Percentiles rank a stretch among this genome's conserved stretches.
Conservation (phyloP, 2,797 vertebrate genomes). For the Knipowitschia caucasica region DNA sequence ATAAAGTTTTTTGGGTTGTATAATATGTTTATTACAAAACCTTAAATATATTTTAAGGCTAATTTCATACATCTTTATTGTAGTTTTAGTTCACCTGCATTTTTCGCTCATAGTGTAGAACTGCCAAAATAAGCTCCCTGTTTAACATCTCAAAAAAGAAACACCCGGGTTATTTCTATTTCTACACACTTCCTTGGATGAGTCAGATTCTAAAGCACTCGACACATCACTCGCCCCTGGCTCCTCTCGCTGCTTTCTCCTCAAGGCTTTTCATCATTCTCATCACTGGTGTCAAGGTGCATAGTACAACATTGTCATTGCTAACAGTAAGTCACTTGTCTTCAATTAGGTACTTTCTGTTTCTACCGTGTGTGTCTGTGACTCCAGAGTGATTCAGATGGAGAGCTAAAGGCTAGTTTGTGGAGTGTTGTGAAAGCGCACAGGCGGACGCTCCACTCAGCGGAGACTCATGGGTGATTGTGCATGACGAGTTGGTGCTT, state of each 20-base stretch:
- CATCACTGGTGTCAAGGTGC: conserved; percentile 26
- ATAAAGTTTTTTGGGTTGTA: no score
- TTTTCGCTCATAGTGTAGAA: no score
- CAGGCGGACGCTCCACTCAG: conserved; percentile 48
- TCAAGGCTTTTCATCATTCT: conserved; percentile 1
- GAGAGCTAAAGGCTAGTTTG: conserved; percentile 46
- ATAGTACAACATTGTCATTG: conserved; percentile 23
- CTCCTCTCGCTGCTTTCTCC: conserved; percentile 2
- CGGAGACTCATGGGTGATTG: conserved; percentile 40
- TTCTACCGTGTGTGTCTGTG: conserved; percentile 23
- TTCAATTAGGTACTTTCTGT: conserved; percentile 33
- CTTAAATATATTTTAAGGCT: no score
- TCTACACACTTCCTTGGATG: conserved; percentile 12
- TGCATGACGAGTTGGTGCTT: conserved; percentile 39
- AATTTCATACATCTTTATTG: no score
- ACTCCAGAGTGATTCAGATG: conserved; percentile 35
- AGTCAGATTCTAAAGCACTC: conserved; percentile 16
- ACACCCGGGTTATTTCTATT: neutral
- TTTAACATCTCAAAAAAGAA: no score
- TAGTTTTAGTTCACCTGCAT: no score
- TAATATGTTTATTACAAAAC: no score
- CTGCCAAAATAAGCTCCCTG: no score
- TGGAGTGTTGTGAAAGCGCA: conserved; percentile 48
- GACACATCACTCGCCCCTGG: conserved; percentile 12
- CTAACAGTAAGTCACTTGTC: conserved; percentile 27